A percentile compares a stretch with the other conserved stretches of the same genome.
phyloP scores from a whole-genome alignment of 2,888 invertebrate species.

The Cryptocephalus moraei region DNA sequence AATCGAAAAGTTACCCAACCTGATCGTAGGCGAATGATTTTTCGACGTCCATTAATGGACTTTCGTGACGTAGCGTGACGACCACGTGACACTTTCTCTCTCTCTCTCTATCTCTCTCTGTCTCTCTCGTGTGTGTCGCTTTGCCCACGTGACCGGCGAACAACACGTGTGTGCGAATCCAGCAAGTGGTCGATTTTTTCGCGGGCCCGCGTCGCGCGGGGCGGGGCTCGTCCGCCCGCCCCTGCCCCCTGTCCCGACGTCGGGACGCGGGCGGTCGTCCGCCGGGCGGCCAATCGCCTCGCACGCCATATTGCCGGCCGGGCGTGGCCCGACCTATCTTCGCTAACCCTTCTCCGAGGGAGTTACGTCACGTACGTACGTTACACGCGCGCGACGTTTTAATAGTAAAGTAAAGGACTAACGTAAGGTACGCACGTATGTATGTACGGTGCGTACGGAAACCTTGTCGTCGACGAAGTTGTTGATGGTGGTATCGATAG shows the following conservation, averaged over 20 bases:
- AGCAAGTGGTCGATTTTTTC: background rate
- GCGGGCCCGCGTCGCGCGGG: background rate
- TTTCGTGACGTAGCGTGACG: background rate
- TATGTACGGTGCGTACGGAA: too few relatives aligned
- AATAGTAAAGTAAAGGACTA: too few relatives aligned
- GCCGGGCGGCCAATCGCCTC: constrained; percentile 47
- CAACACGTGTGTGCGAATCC: background rate
- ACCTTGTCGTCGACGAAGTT: too few relatives aligned
- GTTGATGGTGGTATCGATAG: too few relatives aligned
- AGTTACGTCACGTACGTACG: too few relatives aligned
- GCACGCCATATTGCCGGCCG: constrained; percentile 55
- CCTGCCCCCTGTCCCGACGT: background rate
- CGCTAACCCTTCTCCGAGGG: too few relatives aligned
- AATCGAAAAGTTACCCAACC: too few relatives aligned
- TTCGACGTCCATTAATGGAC: constrained; percentile 22
- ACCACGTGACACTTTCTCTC: background rate
- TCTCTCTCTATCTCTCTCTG: background rate
- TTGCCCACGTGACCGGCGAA: background rate
- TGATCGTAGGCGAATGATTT: constrained; percentile 15
- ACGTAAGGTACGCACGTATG: too few relatives aligned
- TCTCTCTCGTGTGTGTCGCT: background rate
- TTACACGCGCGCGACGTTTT: too few relatives aligned
- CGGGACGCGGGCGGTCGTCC: background rate
- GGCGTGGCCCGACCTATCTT: constrained; percentile 39
- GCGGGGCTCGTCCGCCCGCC: background rate